phyloP scores from a whole-genome alignment of 2,888 invertebrate genomes.

The Arctia plantaginis region DNA sequence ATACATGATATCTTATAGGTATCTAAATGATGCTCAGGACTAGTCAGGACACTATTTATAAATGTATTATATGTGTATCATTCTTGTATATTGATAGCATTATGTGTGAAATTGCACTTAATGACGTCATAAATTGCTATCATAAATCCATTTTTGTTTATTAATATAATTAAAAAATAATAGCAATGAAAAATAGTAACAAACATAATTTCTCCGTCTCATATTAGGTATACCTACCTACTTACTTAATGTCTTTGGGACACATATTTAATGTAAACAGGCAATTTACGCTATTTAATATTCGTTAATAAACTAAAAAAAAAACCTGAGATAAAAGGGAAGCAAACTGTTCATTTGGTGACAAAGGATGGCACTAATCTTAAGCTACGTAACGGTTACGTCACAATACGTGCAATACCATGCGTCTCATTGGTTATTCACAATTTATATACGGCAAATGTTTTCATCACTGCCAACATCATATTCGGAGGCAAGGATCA shows the following conservation, averaged over 20 bases:
- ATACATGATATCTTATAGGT: too few species aligned
- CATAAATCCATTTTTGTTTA: neutral
- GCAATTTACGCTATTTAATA: too few species aligned
- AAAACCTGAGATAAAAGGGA: neutral
- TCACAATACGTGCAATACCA: neutral
- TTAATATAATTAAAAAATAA: neutral
- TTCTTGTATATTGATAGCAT: neutral
- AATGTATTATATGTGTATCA: too few species aligned
- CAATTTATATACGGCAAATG: neutral
- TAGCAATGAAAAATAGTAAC: neutral
- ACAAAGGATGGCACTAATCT: neutral
- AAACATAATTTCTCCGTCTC: neutral
- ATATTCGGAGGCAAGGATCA: conserved; percentile 9
- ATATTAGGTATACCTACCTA: too few species aligned
- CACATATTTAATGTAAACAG: too few species aligned
- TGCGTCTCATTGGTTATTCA: neutral
- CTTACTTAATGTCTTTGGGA: too few species aligned
- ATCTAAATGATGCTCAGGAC: neutral
- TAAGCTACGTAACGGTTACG: neutral
- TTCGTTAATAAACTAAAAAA: too few species aligned
- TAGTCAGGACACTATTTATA: too few species aligned
- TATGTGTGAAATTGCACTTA: neutral
- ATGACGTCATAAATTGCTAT: neutral
- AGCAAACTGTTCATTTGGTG: neutral
- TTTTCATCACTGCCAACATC: conserved; percentile 7